Evolutionary conservation across 2,888 invertebrate genomes (phyloP), one percentile per base, ranked within the genome.

Genomic region (Leistus spinibarbis): DNA sequence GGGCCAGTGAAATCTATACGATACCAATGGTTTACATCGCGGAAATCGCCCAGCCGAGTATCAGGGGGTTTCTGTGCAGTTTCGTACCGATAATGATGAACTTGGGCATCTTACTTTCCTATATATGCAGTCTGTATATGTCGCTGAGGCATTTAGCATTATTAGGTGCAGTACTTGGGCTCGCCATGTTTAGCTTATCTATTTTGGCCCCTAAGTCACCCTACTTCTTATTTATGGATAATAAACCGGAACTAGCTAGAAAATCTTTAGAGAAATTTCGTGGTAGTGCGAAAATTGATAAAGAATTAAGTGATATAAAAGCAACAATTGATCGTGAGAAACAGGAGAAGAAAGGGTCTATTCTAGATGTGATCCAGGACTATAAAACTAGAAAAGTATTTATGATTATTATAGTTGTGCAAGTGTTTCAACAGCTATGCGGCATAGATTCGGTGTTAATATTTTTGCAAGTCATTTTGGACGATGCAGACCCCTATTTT

Each of bases 241-340:
- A 60, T n/a, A 70, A 70, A 53, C 70, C 20, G 16, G 63, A 70
- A n/a, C 16, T 23, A 54, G 70, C 70, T 9, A 13, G 23, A 4
- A n/a, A 9, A 63, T 70, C 70, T 20, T 63, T 70, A 22, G n/a
- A 20, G 20, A 40, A 53, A 54, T 23, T 70, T n/a, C 9, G 70
- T 22, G 63, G 16, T 63, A 19, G 1, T 1, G 53, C 16, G 5
- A 63, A 70, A 22, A 53, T 54, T n/a, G 19, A 53, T 3, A 22
- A n/a, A 40, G 70, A 70, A 53, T 63, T 70, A n/a, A n/a, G 53
- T 70, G 70, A 70, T 53, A 63, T 70, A n/a, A 70, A 63, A 54
- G 17, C 20, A 3, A 70, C 22, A 20, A 40, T 70, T 53, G 70
- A 70, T 27, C 40, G 40, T 1, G 40, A 40, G 0, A 70, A 63